Evolutionary conservation across 1,140 invertebrate species (phyloP).

Genomic region (Chionoecetes opilio): DNA sequence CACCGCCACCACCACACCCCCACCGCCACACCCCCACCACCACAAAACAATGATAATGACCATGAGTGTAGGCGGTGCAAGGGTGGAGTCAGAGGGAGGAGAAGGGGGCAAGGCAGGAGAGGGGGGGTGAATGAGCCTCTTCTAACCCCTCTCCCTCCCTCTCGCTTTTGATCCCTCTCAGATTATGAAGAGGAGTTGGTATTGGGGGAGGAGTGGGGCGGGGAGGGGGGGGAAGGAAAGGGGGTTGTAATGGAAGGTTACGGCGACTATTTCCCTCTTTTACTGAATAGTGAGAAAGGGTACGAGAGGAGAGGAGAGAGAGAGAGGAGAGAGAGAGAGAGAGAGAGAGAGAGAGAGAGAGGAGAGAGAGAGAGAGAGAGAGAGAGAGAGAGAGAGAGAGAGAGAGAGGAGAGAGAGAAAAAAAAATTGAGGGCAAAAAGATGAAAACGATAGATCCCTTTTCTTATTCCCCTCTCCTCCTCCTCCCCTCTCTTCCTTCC

Average conservation of each 20-base stretch:
- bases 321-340: conserved; percentile 27
- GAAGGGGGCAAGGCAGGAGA: no score
- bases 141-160: neutral
- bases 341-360: neutral
- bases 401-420: no score
- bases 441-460: neutral
- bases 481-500: neutral
- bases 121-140: neutral
- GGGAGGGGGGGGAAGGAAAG: no score
- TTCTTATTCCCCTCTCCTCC: neutral
- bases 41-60: neutral
- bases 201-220: no score
- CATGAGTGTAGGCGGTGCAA: no score
- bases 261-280: no score
- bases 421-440: neutral
- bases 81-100: no score
- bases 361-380: no score
- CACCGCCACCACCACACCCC: neutral
- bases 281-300: no score
- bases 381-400: no score
- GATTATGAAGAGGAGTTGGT: no score
- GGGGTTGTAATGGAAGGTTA: no score
- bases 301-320: neutral
- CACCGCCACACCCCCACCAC: neutral
- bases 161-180: neutral